Evolutionary conservation across 1,140 invertebrate species (phyloP), one percentile per base, ranked within the genome.

Genomic region (Drosophila nebulosa): DNA sequence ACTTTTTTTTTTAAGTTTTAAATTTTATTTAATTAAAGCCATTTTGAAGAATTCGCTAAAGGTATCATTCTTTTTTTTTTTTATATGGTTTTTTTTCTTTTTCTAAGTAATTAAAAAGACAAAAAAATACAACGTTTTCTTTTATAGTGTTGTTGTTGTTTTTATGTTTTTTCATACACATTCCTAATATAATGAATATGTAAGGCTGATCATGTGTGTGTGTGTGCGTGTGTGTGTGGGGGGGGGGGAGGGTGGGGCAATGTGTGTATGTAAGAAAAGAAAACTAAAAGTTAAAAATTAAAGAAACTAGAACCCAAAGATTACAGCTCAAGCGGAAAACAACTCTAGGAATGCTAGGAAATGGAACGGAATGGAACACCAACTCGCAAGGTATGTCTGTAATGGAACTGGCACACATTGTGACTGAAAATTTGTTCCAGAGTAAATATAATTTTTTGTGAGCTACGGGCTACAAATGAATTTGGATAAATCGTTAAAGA

Each of bases 41-140:
- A 86, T 86, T 81, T 75, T 79, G 81, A 86, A 88, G 83, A 88
- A 86, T 86, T 86, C 81, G 81, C 81, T 86, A 86, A 70, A 70
- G 83, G 78, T 78, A 86, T 83, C 74, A 50, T 74, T 56, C 55
- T 42, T 52, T 52, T 69, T 35, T 36, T 51, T 24, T 46, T 50
- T 26, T 21, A 10, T 52, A 26, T 12, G 14, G 55, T 32, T 56
- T 35, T 61, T 56, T 35, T 27, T 68, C 36, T 64, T 74, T 53
- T 53, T 74, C 65, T 66, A 52, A 16, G 27, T 16, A 18, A n/a
- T 42, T n/a, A 27, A 27, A 39, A 61, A 21, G 58, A n/a, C n/a
- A n/a, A 24, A 53, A 57, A 52, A 72, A 27, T 24, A 24, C 18
- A 53, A 71, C 12, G n/a, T 1, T 36, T 36, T n/a, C n/a, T 9